Percentiles rank a stretch among this genome's conserved stretches.
Evolutionary conservation across 2,113 vertebrate species (phyloP).

Genomic region (Bathybates hornii): DNA sequence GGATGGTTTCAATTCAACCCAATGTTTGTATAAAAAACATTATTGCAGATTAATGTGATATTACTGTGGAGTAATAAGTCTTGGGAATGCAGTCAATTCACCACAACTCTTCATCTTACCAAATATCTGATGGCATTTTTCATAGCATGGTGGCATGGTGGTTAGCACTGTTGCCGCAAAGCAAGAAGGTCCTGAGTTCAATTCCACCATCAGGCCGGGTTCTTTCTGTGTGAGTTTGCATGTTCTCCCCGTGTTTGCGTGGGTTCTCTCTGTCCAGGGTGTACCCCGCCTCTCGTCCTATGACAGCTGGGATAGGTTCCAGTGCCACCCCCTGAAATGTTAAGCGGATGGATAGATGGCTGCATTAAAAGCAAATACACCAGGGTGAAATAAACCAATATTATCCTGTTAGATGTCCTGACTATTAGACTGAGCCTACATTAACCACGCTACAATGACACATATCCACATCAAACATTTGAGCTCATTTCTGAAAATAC

Average conservation of each 20-base stretch:
- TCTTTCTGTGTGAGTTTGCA: not conserved
- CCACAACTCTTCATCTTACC: not conserved
- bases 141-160: not conserved
- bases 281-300: fast-evolving
- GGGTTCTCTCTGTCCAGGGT: not conserved
- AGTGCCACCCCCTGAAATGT: fast-evolving
- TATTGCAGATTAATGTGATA: not conserved
- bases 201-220: not conserved
- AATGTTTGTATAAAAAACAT: not conserved
- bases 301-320: not conserved
- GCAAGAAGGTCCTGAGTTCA: not conserved
- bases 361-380: not conserved
- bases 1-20: not conserved
- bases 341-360: not conserved
- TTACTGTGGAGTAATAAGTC: not conserved
- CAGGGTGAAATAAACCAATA: not conserved
- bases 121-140: not conserved
- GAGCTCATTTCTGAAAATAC: not conserved
- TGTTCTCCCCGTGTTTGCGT: not conserved
- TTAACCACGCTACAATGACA: not conserved
- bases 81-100: not conserved
- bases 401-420: not conserved
- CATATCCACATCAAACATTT: not conserved
- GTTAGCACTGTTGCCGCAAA: not conserved
- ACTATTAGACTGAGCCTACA: not conserved